These are phyloP conservation scores for Terebella lapidaria DNA, from an alignment of 2,888 invertebrate genomes.

Conservation along the genomic window DNA sequence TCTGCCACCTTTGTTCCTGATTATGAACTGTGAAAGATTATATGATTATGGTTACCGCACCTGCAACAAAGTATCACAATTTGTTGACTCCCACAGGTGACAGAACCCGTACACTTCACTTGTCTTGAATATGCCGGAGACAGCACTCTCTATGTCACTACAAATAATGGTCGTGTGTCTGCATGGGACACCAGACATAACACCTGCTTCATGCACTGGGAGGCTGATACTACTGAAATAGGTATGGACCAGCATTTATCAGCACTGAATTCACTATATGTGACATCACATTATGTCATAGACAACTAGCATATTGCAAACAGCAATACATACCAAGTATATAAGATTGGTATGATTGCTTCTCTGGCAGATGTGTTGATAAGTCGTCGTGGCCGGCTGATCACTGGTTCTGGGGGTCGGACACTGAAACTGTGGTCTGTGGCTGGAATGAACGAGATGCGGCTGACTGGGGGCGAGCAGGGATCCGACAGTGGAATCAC, in stretches of 20 bases:
- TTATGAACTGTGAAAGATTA: no score
- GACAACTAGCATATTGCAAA: no score
- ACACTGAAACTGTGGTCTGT: slow-evolving; percentile 46
- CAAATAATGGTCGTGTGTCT: slow-evolving; percentile 43
- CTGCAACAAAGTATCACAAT: no score
- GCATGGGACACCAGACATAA: slow-evolving; percentile 51
- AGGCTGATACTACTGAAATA: slow-evolving; percentile 47
- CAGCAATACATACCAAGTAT: no score
- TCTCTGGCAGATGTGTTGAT: slow-evolving; percentile 31
- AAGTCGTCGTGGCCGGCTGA: slow-evolving; percentile 33
- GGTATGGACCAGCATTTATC: slow-evolving; percentile 27
- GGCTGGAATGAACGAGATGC: slow-evolving; percentile 37
- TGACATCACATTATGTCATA: neutral
- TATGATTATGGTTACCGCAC: no score
- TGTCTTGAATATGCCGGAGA: slow-evolving; percentile 43
- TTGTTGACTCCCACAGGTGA: no score
- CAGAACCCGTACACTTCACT: slow-evolving; percentile 35
- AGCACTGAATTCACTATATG: neutral
- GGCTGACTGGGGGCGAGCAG: slow-evolving; percentile 20
- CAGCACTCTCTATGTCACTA: slow-evolving; percentile 44
- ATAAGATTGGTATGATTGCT: neutral
- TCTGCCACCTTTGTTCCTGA: no score
- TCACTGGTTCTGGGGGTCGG: slow-evolving; percentile 38
- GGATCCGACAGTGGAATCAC: slow-evolving; percentile 30
- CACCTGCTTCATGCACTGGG: slow-evolving; percentile 51